Percentiles rank a stretch among this genome's conserved stretches.
Conservation (phyloP, 2,113 vertebrate genomes). For the Hemiscyllium ocellatum region DNA sequence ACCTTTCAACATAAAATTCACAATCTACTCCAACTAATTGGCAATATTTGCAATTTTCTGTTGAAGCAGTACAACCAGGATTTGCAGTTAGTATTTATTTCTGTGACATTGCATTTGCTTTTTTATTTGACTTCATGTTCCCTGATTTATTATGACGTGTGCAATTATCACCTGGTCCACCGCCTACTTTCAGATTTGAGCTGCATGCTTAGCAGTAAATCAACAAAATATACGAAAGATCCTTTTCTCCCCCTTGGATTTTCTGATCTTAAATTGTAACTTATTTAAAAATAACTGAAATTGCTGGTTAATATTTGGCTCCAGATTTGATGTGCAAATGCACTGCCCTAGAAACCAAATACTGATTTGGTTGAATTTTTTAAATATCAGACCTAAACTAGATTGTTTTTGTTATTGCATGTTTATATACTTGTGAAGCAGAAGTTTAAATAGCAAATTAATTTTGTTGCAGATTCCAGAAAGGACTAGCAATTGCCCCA, state of each 20-base stretch:
- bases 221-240: not conserved
- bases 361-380: too few species aligned
- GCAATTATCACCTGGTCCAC: not conserved
- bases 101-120: not conserved
- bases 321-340: not conserved
- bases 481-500: too few species aligned
- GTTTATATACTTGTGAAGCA: too few species aligned
- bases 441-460: too few species aligned
- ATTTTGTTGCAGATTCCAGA: too few species aligned
- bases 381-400: not conserved
- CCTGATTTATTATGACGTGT: not conserved
- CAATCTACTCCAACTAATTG: not conserved
- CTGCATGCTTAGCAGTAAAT: not conserved
- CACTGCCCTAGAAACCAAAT: not conserved
- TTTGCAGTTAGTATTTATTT: not conserved
- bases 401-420: not conserved
- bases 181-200: not conserved
- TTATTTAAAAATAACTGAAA: not conserved
- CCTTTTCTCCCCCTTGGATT: not conserved
- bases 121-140: too few species aligned
- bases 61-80: not conserved
- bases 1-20: too few species aligned
- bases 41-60: not conserved
- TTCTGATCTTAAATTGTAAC: not conserved
- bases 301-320: not conserved